Conservation (phyloP, 2,888 invertebrate genomes). For the Yponomeuta malinellus region DNA sequence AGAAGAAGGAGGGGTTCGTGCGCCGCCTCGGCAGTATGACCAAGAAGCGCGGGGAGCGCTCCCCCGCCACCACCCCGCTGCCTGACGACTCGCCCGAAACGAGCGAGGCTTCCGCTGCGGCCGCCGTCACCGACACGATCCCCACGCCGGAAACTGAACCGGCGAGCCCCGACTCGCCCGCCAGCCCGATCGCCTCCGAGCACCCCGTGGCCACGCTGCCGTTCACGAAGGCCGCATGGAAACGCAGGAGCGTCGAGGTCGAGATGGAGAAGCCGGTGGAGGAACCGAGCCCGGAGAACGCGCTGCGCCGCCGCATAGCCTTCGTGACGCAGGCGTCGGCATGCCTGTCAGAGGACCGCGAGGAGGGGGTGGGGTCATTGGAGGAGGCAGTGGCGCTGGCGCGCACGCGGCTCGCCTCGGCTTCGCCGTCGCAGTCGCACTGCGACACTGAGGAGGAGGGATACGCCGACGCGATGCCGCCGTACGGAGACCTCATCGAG, state of each 20-base stretch:
- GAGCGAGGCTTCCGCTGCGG: slow-evolving; percentile 15
- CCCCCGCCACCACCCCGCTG: slow-evolving; percentile 31
- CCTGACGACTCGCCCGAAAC: slow-evolving; percentile 16
- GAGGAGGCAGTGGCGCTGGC: slow-evolving; percentile 71
- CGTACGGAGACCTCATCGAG: slow-evolving; percentile 73
- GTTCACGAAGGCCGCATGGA: slow-evolving; percentile 74
- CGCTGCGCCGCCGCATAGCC: slow-evolving; percentile 66
- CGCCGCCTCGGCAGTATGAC: slow-evolving; percentile 62
- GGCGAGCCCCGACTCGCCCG: slow-evolving; percentile 34
- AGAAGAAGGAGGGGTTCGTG: slow-evolving; percentile 60
- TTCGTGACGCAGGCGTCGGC: slow-evolving; percentile 73
- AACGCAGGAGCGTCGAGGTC: slow-evolving; percentile 45
- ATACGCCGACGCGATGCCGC: slow-evolving; percentile 66
- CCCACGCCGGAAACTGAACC: slow-evolving; percentile 24
- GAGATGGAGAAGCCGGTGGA: slow-evolving; percentile 63
- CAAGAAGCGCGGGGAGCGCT: slow-evolving; percentile 41
- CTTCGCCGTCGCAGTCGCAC: slow-evolving; percentile 51
- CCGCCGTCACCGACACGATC: not conserved
- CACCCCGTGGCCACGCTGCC: slow-evolving; percentile 71
- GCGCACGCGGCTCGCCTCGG: slow-evolving; percentile 60
- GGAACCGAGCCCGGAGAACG: slow-evolving; percentile 63
- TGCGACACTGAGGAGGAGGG: slow-evolving; percentile 66
- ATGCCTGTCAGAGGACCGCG: slow-evolving; percentile 70
- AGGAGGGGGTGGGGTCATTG: slow-evolving; percentile 65
- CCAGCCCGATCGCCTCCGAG: slow-evolving; percentile 60